Base-by-base conservation (phyloP, 2,113 vertebrate genomes). In the Cettia cetti region DNA sequence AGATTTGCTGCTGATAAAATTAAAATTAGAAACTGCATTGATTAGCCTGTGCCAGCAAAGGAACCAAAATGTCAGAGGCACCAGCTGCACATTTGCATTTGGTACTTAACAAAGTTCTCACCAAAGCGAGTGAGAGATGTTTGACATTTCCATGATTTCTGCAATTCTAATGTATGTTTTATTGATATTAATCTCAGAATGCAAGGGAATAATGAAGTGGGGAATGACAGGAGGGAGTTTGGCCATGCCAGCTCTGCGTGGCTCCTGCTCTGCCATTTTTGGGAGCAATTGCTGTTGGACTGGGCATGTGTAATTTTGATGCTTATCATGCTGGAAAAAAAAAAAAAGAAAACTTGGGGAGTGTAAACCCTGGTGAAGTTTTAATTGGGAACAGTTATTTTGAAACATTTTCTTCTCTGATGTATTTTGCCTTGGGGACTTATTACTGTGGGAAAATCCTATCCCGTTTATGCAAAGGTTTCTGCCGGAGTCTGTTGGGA, bases 21-120 rank as follows among this genome's bases (percentile, higher is more conserved):
- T 97, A 94, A 94, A 94, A 96, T 95, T 91, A 95, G 93, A 60
- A 95, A 28, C 91, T 24, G 90, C 84, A 96, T 96, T 95, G 94
- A 97, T 97, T 96, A 97, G 94, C 89, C 85, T 10, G 47, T 94
- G 94, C 95, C 95, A 95, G 94, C 86, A 82, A 85, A 96, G 66
- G 96, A 92, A 92, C 96, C 94, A 28, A 96, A 96, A 96, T 97
- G 96, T 96, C 96, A 97, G 35, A 92, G 96, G 86, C 92, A 94
- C 57, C 96, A 97, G 96, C 96, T 97, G 96, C 94, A 92, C 94
- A 97, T 97, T 97, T 97, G 96, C 96, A 97, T 96, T 95, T 75
- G 92, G 77, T 94, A 95, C 96, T 97, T 95, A 31, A 84, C 90
- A 76, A 93, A 95, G 91, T 96, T 96, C 96, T 96, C 95, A 91